A percentile compares a stretch with the other conserved stretches of the same genome.
phyloP scores from a whole-genome alignment of 1,140 invertebrate species.

The Pachypsylla venusta region DNA sequence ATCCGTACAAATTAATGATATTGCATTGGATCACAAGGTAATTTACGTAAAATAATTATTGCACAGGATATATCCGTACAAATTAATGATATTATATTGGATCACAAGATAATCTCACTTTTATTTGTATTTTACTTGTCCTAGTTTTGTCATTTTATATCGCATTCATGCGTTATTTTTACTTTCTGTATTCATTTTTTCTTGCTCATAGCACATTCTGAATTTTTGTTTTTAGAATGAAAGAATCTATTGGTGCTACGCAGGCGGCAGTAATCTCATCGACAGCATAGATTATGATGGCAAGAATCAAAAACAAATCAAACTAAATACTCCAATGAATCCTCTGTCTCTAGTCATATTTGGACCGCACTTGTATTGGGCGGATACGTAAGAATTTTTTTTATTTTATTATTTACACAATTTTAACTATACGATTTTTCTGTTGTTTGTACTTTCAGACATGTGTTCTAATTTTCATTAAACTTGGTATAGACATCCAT shows the following conservation, averaged over 20 bases:
- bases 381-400: slow-evolving; percentile 36
- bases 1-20: slow-evolving; percentile 35
- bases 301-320: slow-evolving; percentile 27
- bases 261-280: slow-evolving; percentile 41
- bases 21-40: slow-evolving; percentile 41
- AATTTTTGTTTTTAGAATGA: slow-evolving; percentile 30
- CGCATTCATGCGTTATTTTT: too few relatives aligned
- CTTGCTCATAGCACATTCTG: too few relatives aligned
- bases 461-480: neutral
- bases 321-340: slow-evolving; percentile 26
- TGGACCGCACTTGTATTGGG: slow-evolving; percentile 38
- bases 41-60: slow-evolving; percentile 33
- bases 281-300: slow-evolving; percentile 39
- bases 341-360: slow-evolving; percentile 35
- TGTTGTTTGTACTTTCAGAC: too few relatives aligned
- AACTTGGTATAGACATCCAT: neutral
- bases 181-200: too few relatives aligned
- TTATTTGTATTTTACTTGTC: too few relatives aligned
- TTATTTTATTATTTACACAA: neutral
- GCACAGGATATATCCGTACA: slow-evolving; percentile 27
- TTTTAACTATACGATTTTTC: too few relatives aligned
- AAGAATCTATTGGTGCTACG: slow-evolving; percentile 73
- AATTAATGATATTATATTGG: slow-evolving; percentile 40
- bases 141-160: too few relatives aligned
- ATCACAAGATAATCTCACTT: slow-evolving; percentile 35